phyloP scores from a whole-genome alignment of 2,797 vertebrate species.

The Pangasius larnaudii region DNA sequence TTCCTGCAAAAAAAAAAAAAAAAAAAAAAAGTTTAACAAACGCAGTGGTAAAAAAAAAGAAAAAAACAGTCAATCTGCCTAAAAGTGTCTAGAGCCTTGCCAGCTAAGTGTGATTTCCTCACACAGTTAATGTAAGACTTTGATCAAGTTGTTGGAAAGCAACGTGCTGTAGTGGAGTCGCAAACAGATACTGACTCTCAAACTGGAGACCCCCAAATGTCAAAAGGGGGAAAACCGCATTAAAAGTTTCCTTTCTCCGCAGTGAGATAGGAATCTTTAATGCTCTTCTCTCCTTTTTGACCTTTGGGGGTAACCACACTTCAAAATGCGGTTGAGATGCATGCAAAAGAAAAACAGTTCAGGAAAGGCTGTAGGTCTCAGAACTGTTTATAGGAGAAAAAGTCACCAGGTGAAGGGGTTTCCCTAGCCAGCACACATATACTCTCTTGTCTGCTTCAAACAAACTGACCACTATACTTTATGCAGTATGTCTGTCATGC shows the following conservation, averaged over 20 bases:
- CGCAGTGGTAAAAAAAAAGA: too few relatives aligned
- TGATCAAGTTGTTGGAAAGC: not conserved
- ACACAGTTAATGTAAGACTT: not conserved
- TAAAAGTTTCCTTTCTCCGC: not conserved
- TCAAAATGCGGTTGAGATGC: not conserved
- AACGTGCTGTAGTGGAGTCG: not conserved
- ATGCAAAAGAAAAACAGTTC: not conserved
- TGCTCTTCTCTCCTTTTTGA: not conserved
- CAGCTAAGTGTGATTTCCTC: not conserved
- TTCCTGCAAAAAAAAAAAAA: not conserved
- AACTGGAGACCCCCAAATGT: not conserved
- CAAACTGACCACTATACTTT: constrained; percentile 39
- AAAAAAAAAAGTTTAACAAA: not conserved
- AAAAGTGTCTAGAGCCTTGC: not conserved
- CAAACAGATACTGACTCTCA: not conserved
- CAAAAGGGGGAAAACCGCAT: not conserved
- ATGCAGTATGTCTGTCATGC: constrained; percentile 35
- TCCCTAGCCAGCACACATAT: constrained; percentile 18
- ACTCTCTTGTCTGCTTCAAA: constrained; percentile 52
- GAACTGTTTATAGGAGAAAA: not conserved
- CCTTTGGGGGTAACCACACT: not conserved
- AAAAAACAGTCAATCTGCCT: too few relatives aligned
- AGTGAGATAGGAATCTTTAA: not conserved
- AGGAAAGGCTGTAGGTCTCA: not conserved
- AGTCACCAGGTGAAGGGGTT: not conserved